Evolutionary conservation across 2,797 vertebrate species (phyloP).

Genomic region (Chiloscyllium punctatum): DNA sequence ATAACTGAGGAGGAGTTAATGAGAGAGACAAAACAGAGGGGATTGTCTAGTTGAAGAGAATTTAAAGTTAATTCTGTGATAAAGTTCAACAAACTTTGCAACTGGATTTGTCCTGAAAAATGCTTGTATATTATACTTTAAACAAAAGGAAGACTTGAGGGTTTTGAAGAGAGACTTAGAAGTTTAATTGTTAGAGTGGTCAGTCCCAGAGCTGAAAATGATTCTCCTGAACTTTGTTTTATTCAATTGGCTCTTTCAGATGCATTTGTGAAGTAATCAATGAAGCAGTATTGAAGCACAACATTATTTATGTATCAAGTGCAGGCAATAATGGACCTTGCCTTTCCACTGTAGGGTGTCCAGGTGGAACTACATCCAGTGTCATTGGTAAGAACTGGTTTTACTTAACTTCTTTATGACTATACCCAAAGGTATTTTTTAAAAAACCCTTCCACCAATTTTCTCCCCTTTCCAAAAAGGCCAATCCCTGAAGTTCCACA

Average conservation of each 20-base stretch:
- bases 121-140: too few species aligned
- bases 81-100: too few species aligned
- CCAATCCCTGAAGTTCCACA: neutral
- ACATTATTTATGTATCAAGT: slow-evolving; percentile 92
- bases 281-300: slow-evolving; percentile 95
- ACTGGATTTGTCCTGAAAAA: too few species aligned
- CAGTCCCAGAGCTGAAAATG: too few species aligned
- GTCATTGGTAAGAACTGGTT: slow-evolving; percentile 75
- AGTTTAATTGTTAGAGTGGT: too few species aligned
- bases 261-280: slow-evolving; percentile 96
- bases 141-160: too few species aligned
- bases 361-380: slow-evolving; percentile 88
- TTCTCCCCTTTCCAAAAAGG: neutral
- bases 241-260: slow-evolving; percentile 54
- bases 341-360: slow-evolving; percentile 94
- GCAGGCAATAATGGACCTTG: slow-evolving; percentile 97
- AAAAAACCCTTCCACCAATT: neutral
- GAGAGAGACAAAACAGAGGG: too few species aligned
- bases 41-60: too few species aligned
- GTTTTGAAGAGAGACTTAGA: too few species aligned
- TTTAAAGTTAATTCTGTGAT: too few species aligned
- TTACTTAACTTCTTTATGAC: neutral
- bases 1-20: too few species aligned
- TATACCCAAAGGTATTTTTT: neutral
- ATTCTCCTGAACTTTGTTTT: neutral